phyloP scores from a whole-genome alignment of 2,888 invertebrate species.

The Acrobasis repandana region DNA sequence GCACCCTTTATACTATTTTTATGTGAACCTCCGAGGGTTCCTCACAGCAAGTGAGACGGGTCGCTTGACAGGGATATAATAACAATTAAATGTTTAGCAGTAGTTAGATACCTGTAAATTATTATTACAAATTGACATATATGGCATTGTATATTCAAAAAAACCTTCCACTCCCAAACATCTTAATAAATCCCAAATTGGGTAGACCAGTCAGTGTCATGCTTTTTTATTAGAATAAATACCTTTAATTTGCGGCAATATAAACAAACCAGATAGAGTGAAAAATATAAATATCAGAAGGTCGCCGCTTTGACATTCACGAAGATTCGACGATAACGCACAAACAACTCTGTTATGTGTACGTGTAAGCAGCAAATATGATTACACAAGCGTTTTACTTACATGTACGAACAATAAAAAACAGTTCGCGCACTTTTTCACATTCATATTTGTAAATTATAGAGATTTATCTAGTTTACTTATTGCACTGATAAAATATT shows the following conservation, averaged over 20 bases:
- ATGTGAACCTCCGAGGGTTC: constrained; percentile 61
- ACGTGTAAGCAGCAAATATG: background rate
- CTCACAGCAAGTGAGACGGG: constrained; percentile 58
- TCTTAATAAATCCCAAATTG: background rate
- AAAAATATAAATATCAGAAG: constrained; percentile 8
- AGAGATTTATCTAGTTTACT: background rate
- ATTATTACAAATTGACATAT: constrained; percentile 34
- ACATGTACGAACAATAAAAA: background rate
- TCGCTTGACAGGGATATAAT: constrained; percentile 63
- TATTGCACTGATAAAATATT: background rate
- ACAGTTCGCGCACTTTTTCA: background rate
- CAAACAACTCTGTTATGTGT: background rate
- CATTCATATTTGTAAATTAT: background rate
- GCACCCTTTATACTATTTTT: constrained; percentile 75
- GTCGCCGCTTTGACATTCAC: background rate
- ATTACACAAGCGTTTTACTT: constrained; percentile 1
- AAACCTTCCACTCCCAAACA: background rate
- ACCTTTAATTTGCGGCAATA: background rate
- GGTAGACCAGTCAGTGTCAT: constrained; percentile 14
- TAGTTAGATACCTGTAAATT: constrained; percentile 64
- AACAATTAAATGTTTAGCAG: constrained; percentile 33
- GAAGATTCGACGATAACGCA: constrained; percentile 1
- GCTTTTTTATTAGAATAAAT: background rate
- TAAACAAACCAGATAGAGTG: background rate
- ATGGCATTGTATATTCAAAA: constrained; percentile 15